These are phyloP conservation scores for Sceliomorpha sp. DNA, from an alignment of 2,888 invertebrate genomes.

Conservation along the genomic window DNA sequence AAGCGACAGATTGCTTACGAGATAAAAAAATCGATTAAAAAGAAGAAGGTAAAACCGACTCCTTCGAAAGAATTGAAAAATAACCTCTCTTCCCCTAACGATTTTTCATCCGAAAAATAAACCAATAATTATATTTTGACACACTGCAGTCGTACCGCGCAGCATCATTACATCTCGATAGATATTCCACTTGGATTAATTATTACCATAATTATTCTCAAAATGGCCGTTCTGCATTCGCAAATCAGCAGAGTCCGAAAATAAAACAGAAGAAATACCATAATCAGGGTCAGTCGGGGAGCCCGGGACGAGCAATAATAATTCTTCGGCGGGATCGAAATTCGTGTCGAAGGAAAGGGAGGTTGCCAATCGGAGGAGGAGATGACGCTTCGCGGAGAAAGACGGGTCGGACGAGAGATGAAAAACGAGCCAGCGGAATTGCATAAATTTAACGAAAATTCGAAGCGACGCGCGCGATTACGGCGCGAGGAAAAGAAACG, in stretches of 20 bases:
- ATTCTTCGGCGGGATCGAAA: slow-evolving; percentile 30
- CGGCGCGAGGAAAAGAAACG: slow-evolving; percentile 48
- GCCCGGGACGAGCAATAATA: slow-evolving; percentile 20
- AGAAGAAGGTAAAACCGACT: too few species aligned
- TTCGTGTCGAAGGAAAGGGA: slow-evolving; percentile 19
- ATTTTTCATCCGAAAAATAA: background rate
- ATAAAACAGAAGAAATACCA: slow-evolving; percentile 24
- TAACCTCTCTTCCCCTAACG: too few species aligned
- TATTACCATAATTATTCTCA: slow-evolving; percentile 22
- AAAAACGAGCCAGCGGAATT: slow-evolving; percentile 60
- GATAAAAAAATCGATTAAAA: too few species aligned
- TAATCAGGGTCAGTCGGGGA: slow-evolving; percentile 26
- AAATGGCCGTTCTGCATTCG: slow-evolving; percentile 17
- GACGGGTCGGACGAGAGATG: slow-evolving; percentile 50
- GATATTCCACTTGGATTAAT: slow-evolving; percentile 17
- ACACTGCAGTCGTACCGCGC: too few species aligned
- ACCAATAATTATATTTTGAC: slow-evolving; percentile 11
- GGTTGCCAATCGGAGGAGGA: slow-evolving; percentile 61
- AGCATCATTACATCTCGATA: slow-evolving; percentile 7
- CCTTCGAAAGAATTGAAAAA: too few species aligned
- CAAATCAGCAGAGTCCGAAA: slow-evolving; percentile 13
- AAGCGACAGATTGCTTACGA: too few species aligned
- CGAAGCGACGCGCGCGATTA: slow-evolving; percentile 56
- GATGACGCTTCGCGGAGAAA: slow-evolving; percentile 5
- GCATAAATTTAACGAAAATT: slow-evolving; percentile 62